Conservation (phyloP, 2,888 invertebrate genomes). For the Polylopha cassiicola region DNA sequence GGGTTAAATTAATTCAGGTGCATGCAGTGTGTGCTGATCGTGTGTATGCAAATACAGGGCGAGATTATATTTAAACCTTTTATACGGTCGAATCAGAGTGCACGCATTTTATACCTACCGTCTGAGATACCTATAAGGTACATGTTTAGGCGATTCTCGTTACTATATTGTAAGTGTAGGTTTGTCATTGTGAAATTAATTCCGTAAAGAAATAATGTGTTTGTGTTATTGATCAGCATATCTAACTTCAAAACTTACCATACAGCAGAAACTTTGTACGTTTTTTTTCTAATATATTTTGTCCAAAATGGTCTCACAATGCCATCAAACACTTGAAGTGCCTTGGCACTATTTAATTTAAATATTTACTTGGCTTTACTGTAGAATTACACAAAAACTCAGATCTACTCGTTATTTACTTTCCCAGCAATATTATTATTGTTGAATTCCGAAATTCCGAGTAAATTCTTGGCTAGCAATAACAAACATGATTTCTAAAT, state of each 20-base stretch:
- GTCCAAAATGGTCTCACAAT: slow-evolving; percentile 15
- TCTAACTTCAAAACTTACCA: not conserved
- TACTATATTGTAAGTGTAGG: too few species aligned
- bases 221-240: not conserved
- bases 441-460: slow-evolving; percentile 57
- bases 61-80: not conserved
- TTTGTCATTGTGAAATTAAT: too few species aligned
- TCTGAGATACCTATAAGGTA: not conserved
- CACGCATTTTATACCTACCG: not conserved
- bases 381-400: slow-evolving; percentile 41
- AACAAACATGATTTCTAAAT: slow-evolving; percentile 59
- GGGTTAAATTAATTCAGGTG: slow-evolving; percentile 29
- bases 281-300: slow-evolving; percentile 9
- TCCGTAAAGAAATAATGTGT: too few species aligned
- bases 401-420: slow-evolving; percentile 45
- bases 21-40: slow-evolving; percentile 10
- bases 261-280: too few species aligned
- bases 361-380: slow-evolving; percentile 42
- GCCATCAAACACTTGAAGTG: slow-evolving; percentile 18
- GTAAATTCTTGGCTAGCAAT: slow-evolving; percentile 52
- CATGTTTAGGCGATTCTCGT: too few species aligned
- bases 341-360: slow-evolving; percentile 28
- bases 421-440: slow-evolving; percentile 63
- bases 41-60: slow-evolving; percentile 12
- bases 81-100: not conserved